Base-by-base conservation (phyloP, 2,113 vertebrate species). In the Deroptyus accipitrinus region DNA sequence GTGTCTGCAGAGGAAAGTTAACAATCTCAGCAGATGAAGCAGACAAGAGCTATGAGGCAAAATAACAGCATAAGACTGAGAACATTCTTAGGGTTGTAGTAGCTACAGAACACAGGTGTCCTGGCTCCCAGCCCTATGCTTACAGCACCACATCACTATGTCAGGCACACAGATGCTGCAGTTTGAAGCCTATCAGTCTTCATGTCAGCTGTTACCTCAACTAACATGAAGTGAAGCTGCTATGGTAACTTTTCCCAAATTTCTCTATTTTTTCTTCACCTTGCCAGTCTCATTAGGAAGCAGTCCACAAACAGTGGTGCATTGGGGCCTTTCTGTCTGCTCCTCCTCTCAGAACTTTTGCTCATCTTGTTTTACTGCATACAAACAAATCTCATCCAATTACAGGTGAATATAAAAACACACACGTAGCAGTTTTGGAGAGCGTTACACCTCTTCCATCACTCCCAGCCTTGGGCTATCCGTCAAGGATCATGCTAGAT, bases 121-220 rank as follows among this genome's bases (percentile, higher is more conserved):
- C 68, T 90, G 90, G 72, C 63, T 77, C 30, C 51, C 52, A 88
- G 78, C 44, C 72, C 41, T 37, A 0, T 33, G 15, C 62, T 93
- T 79, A 64, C 52, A 92, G 88, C 76, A 79, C 37, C 75, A 85
- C 49, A 33, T 33, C 87, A 24, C 49, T 31, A 51, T 2, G 11
- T 75, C 78, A 92, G 63, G 41, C 79, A 86, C 41, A 87, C 64
- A 94, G 90, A 83, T 67, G 87, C 92, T 95, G 72, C 46, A 63
- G 31, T 46, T 88, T 66, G 66, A 76, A 86, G 68, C n/a, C 64
- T 46, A 35, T 88, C 79, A 51, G 75, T 81, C 93, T 88, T 90
- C 27, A 28, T 51, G 72, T 81, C 92, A 93, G n/a, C 51, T 68
- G 46, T 85, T 92, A 74, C 72, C 72, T 92, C 87, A 91, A 75